phyloP scores from a whole-genome alignment of 2,888 invertebrate genomes.

The Ellobium chinense region DNA sequence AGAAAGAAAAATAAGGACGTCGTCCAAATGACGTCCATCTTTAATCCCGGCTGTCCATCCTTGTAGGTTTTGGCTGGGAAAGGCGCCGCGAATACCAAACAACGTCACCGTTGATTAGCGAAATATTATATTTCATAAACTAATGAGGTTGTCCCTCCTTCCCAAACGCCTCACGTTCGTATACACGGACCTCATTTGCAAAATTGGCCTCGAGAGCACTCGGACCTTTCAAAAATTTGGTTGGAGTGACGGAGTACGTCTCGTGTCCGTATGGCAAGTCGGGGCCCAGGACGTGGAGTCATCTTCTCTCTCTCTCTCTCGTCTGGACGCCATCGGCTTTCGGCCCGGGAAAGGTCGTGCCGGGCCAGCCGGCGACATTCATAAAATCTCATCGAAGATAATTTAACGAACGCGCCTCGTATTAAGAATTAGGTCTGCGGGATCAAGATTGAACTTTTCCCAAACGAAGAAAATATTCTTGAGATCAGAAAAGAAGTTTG shows the following conservation, averaged over 20 bases:
- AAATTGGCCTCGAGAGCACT: slow-evolving; percentile 34
- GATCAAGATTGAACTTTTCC: slow-evolving; percentile 29
- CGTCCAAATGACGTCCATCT: neutral
- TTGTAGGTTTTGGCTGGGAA: neutral
- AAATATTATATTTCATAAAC: slow-evolving; percentile 38
- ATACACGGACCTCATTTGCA: slow-evolving; percentile 36
- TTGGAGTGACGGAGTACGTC: neutral
- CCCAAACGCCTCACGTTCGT: slow-evolving; percentile 11
- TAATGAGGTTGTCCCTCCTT: neutral
- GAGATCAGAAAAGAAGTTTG: slow-evolving; percentile 26
- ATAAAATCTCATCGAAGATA: slow-evolving; percentile 37
- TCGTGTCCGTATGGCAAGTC: slow-evolving; percentile 3
- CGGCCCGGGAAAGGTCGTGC: slow-evolving; percentile 23
- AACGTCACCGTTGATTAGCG: slow-evolving; percentile 8
- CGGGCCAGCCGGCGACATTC: slow-evolving; percentile 20
- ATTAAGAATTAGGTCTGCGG: slow-evolving; percentile 7
- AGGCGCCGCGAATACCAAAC: neutral
- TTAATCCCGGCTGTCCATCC: neutral
- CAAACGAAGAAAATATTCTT: slow-evolving; percentile 5
- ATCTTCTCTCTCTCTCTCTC: neutral
- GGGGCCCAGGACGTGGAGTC: neutral
- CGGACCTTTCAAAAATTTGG: neutral
- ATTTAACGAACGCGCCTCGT: slow-evolving; percentile 27
- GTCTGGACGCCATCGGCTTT: slow-evolving; percentile 2
- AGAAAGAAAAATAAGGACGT: neutral